Percentiles rank a stretch among this genome's conserved stretches.
Evolutionary conservation across 2,797 vertebrate genomes (phyloP).

Genomic region (Notamacropus eugenii): DNA sequence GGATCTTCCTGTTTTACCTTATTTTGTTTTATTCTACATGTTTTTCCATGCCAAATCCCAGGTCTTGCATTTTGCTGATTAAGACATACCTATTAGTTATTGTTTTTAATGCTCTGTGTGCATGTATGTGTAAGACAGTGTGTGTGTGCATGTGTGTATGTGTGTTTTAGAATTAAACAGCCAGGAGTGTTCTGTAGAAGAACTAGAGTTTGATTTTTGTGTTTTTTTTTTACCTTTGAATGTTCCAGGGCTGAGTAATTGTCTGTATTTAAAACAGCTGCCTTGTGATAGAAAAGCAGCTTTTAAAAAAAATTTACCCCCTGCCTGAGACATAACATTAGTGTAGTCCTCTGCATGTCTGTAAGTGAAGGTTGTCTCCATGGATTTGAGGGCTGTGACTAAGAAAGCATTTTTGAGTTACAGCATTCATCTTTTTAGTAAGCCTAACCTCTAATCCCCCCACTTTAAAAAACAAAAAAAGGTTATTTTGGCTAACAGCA

Average conservation of each 20-base stretch:
- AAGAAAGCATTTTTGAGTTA: neutral
- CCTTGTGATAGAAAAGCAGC: neutral
- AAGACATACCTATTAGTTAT: neutral
- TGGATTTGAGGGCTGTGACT: neutral
- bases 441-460: neutral
- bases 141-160: neutral
- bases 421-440: neutral
- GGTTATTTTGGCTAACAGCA: no score
- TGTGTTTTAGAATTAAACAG: neutral
- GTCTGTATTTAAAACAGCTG: neutral
- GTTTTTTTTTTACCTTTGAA: neutral
- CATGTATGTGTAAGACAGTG: no score
- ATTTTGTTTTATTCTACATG: neutral
- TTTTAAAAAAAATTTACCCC: neutral
- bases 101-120: neutral
- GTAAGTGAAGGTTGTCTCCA: neutral
- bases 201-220: neutral
- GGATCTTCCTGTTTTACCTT: neutral
- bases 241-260: neutral
- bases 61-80: slow-evolving; percentile 11
- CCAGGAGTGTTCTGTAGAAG: neutral
- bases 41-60: neutral
- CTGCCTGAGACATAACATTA: neutral
- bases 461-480: no score
- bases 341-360: neutral